Evolutionary conservation across 2,113 vertebrate species (phyloP), one percentile per base, ranked within the genome.

Genomic region (Chionomys nivalis): DNA sequence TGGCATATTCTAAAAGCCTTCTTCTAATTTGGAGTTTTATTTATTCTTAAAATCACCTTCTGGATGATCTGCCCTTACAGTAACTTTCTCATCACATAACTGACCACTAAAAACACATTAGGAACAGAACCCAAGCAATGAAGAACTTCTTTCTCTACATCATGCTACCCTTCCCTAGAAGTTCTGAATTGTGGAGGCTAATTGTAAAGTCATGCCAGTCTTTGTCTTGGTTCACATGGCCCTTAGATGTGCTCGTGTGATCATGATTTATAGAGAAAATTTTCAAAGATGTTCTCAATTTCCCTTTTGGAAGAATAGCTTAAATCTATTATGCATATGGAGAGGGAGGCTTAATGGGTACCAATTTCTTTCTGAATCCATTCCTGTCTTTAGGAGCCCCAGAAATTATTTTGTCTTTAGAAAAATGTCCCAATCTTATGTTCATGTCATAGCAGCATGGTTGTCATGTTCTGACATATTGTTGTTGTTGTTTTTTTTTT

Each of bases 381-480:
- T 49, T 87, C 81, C 21, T 76, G 1, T 33, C 12, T 66, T 76
- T 70, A 70, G 1, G 19, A 79, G 49, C 17, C 47, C n/a, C 78
- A 68, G n/a, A 97, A 76, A 85, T 86, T 65, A 76, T 52, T 87
- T 87, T 77, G 7, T 52, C 79, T 77, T 79, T 39, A 61, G 68
- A 68, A 16, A 10, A 85, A 63, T 63, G 65, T 91, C 39, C 19
- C 23, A 73, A 44, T 19, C 10, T 87, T 87, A 75, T 70, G 78
- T 70, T 70, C 4, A 76, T 87, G 28, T n/a, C n/a, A n/a, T n/a
- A n/a, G n/a, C n/a, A n/a, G n/a, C n/a, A n/a, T n/a, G n/a, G n/a
- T n/a, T n/a, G 42, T 58, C 55, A 19, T 58, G 16, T 78, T 72
- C 79, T 65, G 5, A 42, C 33, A 58, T 70, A 63, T 19, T 9